Evolutionary conservation across 1,140 invertebrate species (phyloP).

Genomic region (Psix sp.): DNA sequence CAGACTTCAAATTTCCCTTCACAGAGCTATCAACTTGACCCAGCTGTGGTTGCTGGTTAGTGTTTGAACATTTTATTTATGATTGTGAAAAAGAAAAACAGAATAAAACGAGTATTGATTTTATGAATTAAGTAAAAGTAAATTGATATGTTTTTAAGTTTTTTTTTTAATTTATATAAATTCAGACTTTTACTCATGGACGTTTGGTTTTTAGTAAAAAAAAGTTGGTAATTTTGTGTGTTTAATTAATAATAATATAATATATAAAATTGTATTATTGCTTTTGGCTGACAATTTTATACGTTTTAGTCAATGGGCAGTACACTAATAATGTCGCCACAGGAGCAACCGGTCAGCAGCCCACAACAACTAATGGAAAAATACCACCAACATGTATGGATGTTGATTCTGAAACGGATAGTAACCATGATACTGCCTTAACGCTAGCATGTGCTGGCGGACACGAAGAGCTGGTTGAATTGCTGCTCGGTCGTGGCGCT

Average conservation of each 20-base stretch:
- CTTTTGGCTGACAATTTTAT: conserved; percentile 2
- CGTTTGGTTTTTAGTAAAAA: no score
- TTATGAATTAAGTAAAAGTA: no score
- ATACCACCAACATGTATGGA: conserved; percentile 82
- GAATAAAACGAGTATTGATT: no score
- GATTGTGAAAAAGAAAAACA: no score
- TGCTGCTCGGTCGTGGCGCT: conserved; percentile 92
- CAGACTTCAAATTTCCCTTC: conserved; percentile 72
- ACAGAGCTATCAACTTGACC: conserved; percentile 75
- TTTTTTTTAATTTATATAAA: no score
- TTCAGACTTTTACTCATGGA: no score
- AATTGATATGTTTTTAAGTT: no score
- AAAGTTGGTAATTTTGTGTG: no score
- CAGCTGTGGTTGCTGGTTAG: conserved; percentile 71
- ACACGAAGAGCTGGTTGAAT: conserved; percentile 95
- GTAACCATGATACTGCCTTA: conserved; percentile 98
- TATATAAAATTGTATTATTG: background rate
- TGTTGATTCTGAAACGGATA: conserved; percentile 97
- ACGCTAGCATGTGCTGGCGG: conserved; percentile 98
- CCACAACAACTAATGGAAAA: conserved; percentile 16
- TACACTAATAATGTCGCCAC: conserved; percentile 66
- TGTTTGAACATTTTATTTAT: background rate
- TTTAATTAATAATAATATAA: no score
- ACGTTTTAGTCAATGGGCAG: conserved; percentile 63
- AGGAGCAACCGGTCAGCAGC: conserved; percentile 32